phyloP scores from a whole-genome alignment of 2,797 vertebrate species.

The Rhinichthys osculus region DNA sequence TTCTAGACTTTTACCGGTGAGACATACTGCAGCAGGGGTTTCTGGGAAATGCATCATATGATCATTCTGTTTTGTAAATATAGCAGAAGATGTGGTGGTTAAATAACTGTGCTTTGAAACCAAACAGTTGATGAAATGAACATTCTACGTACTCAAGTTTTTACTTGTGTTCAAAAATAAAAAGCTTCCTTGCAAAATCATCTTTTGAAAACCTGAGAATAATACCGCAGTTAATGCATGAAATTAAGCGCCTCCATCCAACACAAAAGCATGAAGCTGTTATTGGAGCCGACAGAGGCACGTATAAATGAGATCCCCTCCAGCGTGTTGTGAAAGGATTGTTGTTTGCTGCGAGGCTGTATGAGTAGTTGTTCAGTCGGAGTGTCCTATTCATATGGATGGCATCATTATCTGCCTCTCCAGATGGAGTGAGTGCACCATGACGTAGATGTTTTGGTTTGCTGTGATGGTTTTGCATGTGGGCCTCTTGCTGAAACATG shows the following conservation, averaged over 20 bases:
- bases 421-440: slow-evolving; percentile 19
- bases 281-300: not conserved
- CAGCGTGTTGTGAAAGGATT: slow-evolving; percentile 22
- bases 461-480: slow-evolving; percentile 44
- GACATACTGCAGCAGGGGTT: not conserved
- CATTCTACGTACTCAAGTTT: not conserved
- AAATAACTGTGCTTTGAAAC: not conserved
- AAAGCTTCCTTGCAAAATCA: not conserved
- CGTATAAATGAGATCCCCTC: slow-evolving; percentile 27
- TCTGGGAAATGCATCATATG: slow-evolving; percentile 5
- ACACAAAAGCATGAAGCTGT: slow-evolving; percentile 20
- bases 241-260: not conserved
- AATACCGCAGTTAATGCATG: not conserved
- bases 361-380: slow-evolving; percentile 35
- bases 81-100: not conserved
- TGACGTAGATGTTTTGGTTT: slow-evolving; percentile 60
- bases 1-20: not conserved
- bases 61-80: not conserved
- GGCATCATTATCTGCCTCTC: slow-evolving; percentile 35
- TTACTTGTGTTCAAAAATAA: not conserved
- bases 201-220: slow-evolving; percentile 15
- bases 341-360: slow-evolving; percentile 32
- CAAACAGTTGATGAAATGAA: not conserved
- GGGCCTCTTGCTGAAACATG: slow-evolving; percentile 46
- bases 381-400: slow-evolving; percentile 41